A percentile compares a stretch with the other conserved stretches of the same genome.
phyloP scores from a whole-genome alignment of 2,113 vertebrate species.

The Entomyzon cyanotis region DNA sequence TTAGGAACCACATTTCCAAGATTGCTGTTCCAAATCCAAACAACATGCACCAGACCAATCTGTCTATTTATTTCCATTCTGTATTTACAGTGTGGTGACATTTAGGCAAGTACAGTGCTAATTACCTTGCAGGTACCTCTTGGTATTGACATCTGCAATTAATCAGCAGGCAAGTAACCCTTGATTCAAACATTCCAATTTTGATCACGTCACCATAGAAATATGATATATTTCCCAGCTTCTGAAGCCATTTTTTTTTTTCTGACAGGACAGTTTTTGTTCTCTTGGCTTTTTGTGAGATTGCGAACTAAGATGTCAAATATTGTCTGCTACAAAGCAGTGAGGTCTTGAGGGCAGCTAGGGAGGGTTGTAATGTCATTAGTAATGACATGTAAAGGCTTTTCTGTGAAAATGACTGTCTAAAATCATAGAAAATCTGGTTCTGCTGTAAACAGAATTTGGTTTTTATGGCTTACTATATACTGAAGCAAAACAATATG shows the following conservation, averaged over 20 bases:
- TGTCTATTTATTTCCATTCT: slow-evolving; percentile 48
- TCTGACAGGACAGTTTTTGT: background rate
- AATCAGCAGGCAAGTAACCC: background rate
- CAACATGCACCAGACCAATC: slow-evolving; percentile 13
- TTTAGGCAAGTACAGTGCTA: slow-evolving; percentile 27
- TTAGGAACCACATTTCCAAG: background rate
- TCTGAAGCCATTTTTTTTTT: background rate
- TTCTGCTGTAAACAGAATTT: background rate
- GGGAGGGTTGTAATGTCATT: background rate
- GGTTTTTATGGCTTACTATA: background rate
- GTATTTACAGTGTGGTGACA: slow-evolving; percentile 30
- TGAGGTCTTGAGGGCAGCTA: background rate
- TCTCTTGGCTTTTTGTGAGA: background rate
- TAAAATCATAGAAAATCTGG: background rate
- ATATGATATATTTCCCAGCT: background rate
- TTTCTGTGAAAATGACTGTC: background rate
- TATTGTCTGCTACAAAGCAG: background rate
- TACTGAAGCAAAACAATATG: background rate
- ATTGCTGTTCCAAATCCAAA: slow-evolving; percentile 22
- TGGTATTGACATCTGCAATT: background rate
- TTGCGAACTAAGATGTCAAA: slow-evolving; percentile 19
- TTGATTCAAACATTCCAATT: background rate
- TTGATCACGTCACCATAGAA: background rate
- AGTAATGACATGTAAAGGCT: background rate
- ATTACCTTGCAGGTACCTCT: slow-evolving; percentile 49